These are phyloP conservation scores for Grantiella picta DNA, from an alignment of 2,113 vertebrate species.

Conservation along the genomic window DNA sequence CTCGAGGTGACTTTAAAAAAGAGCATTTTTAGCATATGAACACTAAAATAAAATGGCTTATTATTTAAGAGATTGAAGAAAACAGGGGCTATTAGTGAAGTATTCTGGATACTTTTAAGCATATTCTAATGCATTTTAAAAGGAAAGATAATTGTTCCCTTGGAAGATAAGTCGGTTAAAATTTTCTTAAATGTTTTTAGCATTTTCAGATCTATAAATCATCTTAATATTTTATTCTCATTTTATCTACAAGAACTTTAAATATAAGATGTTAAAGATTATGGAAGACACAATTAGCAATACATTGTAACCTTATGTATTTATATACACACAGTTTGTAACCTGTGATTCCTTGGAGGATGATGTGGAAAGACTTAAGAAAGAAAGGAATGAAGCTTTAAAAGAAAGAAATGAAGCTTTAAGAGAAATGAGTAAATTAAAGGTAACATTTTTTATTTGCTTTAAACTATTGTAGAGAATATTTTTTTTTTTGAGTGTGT, in stretches of 20 bases:
- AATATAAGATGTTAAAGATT: not conserved
- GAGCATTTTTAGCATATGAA: not conserved
- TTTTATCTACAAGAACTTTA: not conserved
- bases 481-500: not conserved
- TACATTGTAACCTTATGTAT: not conserved
- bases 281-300: not conserved
- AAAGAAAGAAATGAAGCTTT: slow-evolving; percentile 84
- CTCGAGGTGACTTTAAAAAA: not conserved
- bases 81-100: not conserved
- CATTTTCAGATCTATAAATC: not conserved
- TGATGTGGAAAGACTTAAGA: slow-evolving; percentile 80
- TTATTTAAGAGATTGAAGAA: not conserved
- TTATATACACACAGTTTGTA: slow-evolving; percentile 64
- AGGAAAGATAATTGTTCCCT: not conserved
- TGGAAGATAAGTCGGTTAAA: not conserved
- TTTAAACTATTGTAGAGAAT: not conserved
- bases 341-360: slow-evolving; percentile 77
- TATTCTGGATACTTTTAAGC: not conserved
- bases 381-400: slow-evolving; percentile 83
- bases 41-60: not conserved
- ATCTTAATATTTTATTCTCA: not conserved
- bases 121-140: not conserved
- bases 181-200: not conserved
- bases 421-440: slow-evolving; percentile 80
- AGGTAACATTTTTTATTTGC: slow-evolving; percentile 73